Percentiles rank a stretch among this genome's conserved stretches.
Evolutionary conservation across 2,888 invertebrate genomes (phyloP).

Genomic region (Nycteola revayana): DNA sequence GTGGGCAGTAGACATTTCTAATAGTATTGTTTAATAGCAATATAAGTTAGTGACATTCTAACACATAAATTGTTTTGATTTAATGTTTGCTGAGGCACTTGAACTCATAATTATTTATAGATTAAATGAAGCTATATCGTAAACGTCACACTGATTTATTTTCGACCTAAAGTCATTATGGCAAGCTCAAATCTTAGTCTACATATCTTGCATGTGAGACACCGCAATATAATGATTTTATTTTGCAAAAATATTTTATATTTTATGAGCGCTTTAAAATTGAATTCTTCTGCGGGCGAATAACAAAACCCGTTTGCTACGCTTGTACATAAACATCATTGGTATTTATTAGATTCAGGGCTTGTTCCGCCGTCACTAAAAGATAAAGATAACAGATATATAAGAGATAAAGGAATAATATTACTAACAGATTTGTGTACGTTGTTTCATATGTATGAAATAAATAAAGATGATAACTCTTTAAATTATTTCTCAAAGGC

Average conservation of each 20-base stretch:
- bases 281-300: constrained; percentile 23
- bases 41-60: constrained; percentile 46
- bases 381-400: constrained; percentile 30
- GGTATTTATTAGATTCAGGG: constrained; percentile 29
- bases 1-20: constrained; percentile 29
- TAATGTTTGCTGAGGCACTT: constrained; percentile 43
- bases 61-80: constrained; percentile 62
- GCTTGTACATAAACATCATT: constrained; percentile 28
- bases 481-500: too few species aligned
- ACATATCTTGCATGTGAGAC: constrained; percentile 16
- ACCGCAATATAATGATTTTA: constrained; percentile 12
- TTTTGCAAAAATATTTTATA: constrained; percentile 30
- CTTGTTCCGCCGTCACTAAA: constrained; percentile 25
- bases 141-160: constrained; percentile 60
- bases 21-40: constrained; percentile 41
- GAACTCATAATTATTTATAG: constrained; percentile 64
- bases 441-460: too few species aligned
- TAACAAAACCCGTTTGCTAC: constrained; percentile 26
- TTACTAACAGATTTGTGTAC: neutral
- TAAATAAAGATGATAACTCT: too few species aligned
- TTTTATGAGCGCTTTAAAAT: constrained; percentile 32
- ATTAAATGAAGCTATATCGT: constrained; percentile 64
- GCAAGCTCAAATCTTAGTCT: constrained; percentile 25
- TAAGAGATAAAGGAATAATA: constrained; percentile 13
- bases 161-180: constrained; percentile 47